phyloP scores from a whole-genome alignment of 2,888 invertebrate genomes.

The Megaustenia siamemsis region DNA sequence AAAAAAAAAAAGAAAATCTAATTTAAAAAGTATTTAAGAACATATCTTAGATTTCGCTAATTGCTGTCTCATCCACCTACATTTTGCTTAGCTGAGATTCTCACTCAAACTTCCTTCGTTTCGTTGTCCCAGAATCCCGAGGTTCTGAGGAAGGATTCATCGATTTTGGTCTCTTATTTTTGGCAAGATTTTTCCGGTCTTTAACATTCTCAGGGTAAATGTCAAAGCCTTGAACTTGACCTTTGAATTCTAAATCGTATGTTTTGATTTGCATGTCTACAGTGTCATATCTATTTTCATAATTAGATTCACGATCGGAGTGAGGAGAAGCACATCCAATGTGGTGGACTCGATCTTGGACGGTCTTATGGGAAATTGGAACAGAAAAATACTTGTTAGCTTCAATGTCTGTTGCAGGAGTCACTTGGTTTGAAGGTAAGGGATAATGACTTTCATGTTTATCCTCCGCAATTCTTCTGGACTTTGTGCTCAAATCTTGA shows the following conservation, averaged over 20 bases:
- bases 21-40: too few species aligned
- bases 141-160: not conserved
- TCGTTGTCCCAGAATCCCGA: not conserved
- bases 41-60: too few species aligned
- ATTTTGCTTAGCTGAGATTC: not conserved
- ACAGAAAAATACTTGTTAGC: not conserved
- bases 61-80: too few species aligned
- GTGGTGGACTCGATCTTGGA: not conserved
- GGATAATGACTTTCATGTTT: not conserved
- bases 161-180: not conserved
- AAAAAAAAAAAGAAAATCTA: too few species aligned
- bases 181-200: not conserved
- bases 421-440: not conserved
- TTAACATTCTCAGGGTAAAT: not conserved
- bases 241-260: not conserved
- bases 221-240: not conserved
- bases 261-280: not conserved
- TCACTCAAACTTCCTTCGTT: constrained; percentile 1
- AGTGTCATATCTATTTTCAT: not conserved
- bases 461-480: not conserved
- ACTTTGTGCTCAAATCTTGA: constrained; percentile 40
- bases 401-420: not conserved
- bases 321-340: constrained; percentile 3
- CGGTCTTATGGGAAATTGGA: not conserved
- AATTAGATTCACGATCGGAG: not conserved